Evolutionary conservation across 1,140 invertebrate genomes (phyloP), one percentile per base, ranked within the genome.

Genomic region (Papilio polyxenes): DNA sequence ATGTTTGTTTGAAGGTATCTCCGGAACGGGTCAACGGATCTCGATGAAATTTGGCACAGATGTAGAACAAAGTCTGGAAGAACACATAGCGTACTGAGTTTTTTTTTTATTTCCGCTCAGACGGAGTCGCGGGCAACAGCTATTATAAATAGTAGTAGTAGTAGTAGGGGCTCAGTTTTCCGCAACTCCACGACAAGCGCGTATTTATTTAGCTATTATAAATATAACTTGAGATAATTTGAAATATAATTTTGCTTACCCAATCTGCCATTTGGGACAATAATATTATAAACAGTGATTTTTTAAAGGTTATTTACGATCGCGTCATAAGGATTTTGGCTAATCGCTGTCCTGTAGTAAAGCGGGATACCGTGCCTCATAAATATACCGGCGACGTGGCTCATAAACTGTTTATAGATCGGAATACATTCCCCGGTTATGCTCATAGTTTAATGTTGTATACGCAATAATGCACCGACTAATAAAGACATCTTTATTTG

Each of bases 261-360:
- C n/a, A 62, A 62, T n/a, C 8, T 69, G 31, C 11, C 65, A 37
- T 72, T 72, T 15, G 31, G 23, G 31, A 72, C 65, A 72, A 72
- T 40, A 72, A 37, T 69, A 49, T 48, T 75, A 77, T 56, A 51
- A 51, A 77, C 48, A 77, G 75, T 77, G 44, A 84, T 87, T 87
- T 86, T 87, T 88, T 87, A 86, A 83, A 82, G 83, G 81, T 86
- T 87, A 86, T 89, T 90, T 89, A 89, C 83, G 89, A 88, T 85
- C 87, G 84, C 85, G 83, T 86, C 87, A 85, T 91, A 88, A 87
- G 85, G 86, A 88, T 89, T 88, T 89, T 83, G 86, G 85, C 87
- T 91, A 92, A 92, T 91, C 90, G 89, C 87, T 88, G 65, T 75
- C 83, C 85, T 82, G 85, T 85, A 85, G 87, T 89, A 89, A 89